Evolutionary conservation across 2,113 vertebrate genomes (phyloP).

Genomic region (Phaethornis superciliosus): DNA sequence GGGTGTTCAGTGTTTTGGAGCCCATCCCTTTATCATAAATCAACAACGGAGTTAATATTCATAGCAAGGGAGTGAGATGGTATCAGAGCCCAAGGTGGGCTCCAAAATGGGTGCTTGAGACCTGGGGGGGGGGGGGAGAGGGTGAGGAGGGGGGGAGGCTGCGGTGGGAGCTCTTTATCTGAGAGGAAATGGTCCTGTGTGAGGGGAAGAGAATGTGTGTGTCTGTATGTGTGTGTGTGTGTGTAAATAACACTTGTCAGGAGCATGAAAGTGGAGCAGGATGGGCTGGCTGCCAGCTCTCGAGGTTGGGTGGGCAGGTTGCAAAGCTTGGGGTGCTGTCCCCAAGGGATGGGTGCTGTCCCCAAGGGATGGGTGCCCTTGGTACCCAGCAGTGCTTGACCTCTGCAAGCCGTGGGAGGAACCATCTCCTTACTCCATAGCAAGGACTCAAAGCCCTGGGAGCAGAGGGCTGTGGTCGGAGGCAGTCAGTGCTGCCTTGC

Average conservation of each 20-base stretch:
- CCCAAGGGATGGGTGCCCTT: background rate
- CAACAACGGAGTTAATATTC: conserved; percentile 25
- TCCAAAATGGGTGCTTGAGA: background rate
- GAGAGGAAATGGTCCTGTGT: conserved; percentile 1
- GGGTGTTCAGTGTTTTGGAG: conserved; percentile 28
- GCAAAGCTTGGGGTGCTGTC: background rate
- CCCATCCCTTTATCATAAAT: conserved; percentile 45
- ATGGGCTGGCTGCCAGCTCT: background rate
- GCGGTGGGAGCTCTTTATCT: conserved; percentile 29
- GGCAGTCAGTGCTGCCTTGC: background rate
- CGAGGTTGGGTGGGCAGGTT: fast-evolving
- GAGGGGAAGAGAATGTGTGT: background rate
- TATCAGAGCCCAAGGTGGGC: conserved; percentile 46
- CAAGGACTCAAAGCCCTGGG: fast-evolving
- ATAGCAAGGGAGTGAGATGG: conserved; percentile 58
- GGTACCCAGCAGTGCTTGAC: background rate
- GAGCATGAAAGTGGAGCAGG: background rate
- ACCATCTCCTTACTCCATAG: background rate
- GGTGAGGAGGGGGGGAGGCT: background rate
- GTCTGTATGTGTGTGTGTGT: no score
- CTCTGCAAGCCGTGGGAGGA: background rate
- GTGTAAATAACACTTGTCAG: background rate
- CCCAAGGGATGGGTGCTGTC: no score
- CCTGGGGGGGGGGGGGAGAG: background rate
- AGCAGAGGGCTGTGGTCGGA: background rate